These are phyloP conservation scores for Chionoecetes opilio DNA, from an alignment of 1,140 invertebrate species.

Conservation along the genomic window DNA sequence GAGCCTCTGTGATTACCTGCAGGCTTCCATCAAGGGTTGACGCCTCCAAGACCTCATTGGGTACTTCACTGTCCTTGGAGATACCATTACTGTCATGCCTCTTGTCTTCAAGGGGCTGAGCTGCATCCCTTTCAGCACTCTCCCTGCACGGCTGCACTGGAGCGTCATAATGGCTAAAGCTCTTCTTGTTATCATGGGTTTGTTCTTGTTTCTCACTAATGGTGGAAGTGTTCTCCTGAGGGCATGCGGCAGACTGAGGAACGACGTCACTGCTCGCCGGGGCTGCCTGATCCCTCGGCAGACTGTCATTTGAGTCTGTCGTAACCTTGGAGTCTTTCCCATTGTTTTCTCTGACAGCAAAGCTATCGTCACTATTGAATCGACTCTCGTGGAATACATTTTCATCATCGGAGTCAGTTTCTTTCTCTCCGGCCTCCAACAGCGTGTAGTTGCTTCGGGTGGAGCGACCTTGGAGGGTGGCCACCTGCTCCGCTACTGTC, in stretches of 20 bases:
- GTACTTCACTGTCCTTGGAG: neutral
- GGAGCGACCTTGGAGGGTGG: neutral
- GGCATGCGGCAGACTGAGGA: neutral
- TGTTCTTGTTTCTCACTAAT: neutral
- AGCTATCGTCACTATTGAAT: neutral
- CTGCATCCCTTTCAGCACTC: neutral
- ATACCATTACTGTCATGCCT: neutral
- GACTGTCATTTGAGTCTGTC: neutral
- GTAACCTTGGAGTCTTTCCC: neutral
- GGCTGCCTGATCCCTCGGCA: neutral
- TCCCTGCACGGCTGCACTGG: neutral
- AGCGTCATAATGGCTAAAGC: conserved; percentile 44
- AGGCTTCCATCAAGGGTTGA: neutral
- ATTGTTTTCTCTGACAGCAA: neutral
- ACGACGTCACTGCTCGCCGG: neutral
- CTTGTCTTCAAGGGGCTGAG: neutral
- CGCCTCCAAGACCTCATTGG: neutral
- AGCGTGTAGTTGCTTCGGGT: conserved; percentile 46
- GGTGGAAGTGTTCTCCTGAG: neutral
- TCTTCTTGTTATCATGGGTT: neutral
- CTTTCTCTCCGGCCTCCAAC: conserved; percentile 22
- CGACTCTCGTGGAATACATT: neutral
- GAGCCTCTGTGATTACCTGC: neutral
- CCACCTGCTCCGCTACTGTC: conserved; percentile 52
- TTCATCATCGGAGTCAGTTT: neutral